A percentile compares a stretch with the other conserved stretches of the same genome.
Evolutionary conservation across 1,140 invertebrate genomes (phyloP).

Genomic region (Aleiodes sp.): DNA sequence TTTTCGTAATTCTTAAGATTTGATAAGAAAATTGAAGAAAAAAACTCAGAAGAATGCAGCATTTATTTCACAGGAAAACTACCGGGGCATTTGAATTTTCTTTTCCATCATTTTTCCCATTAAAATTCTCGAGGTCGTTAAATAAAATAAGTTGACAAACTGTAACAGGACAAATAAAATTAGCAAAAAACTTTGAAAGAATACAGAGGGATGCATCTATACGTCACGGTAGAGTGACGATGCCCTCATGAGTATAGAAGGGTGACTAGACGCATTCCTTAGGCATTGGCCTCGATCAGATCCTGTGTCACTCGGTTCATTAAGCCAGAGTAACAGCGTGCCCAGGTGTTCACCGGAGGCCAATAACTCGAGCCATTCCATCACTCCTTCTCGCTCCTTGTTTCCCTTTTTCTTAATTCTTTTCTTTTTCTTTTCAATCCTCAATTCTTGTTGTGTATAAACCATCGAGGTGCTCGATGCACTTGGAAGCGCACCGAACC

Average conservation of each 20-base stretch:
- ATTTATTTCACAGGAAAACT: too few species aligned
- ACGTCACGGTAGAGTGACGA: slow-evolving; percentile 28
- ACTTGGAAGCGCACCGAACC: slow-evolving; percentile 17
- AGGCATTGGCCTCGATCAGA: slow-evolving; percentile 55
- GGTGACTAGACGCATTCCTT: slow-evolving; percentile 58
- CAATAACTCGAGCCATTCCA: slow-evolving; percentile 23
- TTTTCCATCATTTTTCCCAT: too few species aligned
- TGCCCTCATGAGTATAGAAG: slow-evolving; percentile 28
- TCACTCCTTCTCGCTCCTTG: not conserved
- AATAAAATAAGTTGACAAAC: too few species aligned
- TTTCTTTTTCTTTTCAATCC: not conserved
- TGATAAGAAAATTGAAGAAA: too few species aligned
- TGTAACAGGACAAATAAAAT: not conserved
- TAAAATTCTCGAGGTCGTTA: too few species aligned
- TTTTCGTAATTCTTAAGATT: too few species aligned
- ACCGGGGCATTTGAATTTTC: too few species aligned
- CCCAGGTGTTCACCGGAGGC: slow-evolving; percentile 28
- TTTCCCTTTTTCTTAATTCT: slow-evolving; percentile 12
- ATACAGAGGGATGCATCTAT: slow-evolving; percentile 46
- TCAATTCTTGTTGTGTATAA: not conserved
- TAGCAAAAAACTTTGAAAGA: not conserved
- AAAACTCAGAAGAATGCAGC: too few species aligned
- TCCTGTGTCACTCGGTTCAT: slow-evolving; percentile 60
- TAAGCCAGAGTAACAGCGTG: slow-evolving; percentile 43
- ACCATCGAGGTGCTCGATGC: slow-evolving; percentile 7